These are phyloP conservation scores for Spisula subtruncata DNA, from an alignment of 2,888 invertebrate genomes.

Conservation along the genomic window DNA sequence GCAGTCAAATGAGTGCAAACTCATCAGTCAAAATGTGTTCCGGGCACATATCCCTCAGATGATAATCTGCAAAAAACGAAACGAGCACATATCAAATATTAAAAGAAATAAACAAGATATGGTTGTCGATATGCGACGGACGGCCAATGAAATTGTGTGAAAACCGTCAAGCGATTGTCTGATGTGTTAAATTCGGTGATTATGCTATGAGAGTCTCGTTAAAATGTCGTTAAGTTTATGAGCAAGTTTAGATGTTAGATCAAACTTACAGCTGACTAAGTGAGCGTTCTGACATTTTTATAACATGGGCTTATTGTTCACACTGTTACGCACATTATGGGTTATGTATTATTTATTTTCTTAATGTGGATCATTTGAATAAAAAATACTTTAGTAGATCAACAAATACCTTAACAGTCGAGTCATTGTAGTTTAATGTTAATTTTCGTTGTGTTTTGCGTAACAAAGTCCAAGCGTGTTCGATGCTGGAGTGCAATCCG, in stretches of 20 bases:
- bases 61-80: conserved; percentile 46
- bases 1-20: conserved; percentile 50
- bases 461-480: background rate
- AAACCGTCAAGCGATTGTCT: conserved; percentile 24
- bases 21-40: conserved; percentile 56
- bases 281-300: conserved; percentile 16
- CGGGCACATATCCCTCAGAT: conserved; percentile 24
- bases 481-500: background rate
- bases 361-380: conserved; percentile 6
- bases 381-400: background rate
- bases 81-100: conserved; percentile 42
- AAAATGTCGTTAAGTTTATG: conserved; percentile 22
- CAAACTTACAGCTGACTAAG: background rate
- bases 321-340: background rate
- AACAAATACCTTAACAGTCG: background rate
- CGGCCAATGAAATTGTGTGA: conserved; percentile 35
- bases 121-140: conserved; percentile 37
- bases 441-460: background rate
- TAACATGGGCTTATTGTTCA: conserved; percentile 17
- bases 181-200: conserved; percentile 45
- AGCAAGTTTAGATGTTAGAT: background rate
- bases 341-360: background rate
- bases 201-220: conserved; percentile 9
- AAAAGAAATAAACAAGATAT: conserved; percentile 48
- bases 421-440: background rate